Conservation (phyloP, 1,140 invertebrate species). For the Hyposmocoma kahamanoa region DNA sequence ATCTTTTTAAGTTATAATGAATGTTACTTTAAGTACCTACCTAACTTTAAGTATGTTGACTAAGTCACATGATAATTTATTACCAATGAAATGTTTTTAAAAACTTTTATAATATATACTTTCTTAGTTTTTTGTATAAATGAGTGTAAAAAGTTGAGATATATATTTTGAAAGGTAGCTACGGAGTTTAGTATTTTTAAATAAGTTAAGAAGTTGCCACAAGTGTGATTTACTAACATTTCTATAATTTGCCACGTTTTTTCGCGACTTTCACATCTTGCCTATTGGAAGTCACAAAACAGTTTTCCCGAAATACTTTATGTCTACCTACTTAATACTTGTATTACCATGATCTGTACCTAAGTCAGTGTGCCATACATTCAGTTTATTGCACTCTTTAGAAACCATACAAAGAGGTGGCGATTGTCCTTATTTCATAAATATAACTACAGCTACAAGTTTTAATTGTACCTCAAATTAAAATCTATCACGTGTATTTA, state of each 20-base stretch:
- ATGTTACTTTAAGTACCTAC: conserved; percentile 38
- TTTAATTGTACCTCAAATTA: too few species aligned
- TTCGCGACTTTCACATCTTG: too few species aligned
- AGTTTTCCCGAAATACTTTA: too few species aligned
- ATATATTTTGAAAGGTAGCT: conserved; percentile 47
- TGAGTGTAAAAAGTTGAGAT: conserved; percentile 47
- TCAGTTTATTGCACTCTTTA: too few species aligned
- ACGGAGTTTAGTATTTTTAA: conserved; percentile 34
- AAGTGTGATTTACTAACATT: conserved; percentile 58
- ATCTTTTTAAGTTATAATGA: conserved; percentile 29
- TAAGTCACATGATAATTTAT: conserved; percentile 72
- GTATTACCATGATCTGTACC: too few species aligned
- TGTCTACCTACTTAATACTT: too few species aligned
- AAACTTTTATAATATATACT: conserved; percentile 49
- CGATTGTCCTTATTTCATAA: too few species aligned
- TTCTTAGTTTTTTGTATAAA: conserved; percentile 50
- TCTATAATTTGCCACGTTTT: conserved; percentile 22
- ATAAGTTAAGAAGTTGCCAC: conserved; percentile 38
- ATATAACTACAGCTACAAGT: too few species aligned
- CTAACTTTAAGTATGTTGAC: conserved; percentile 61
- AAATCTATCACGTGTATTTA: too few species aligned
- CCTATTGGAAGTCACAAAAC: too few species aligned
- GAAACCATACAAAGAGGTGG: too few species aligned
- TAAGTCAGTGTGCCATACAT: too few species aligned
- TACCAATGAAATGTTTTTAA: conserved; percentile 70